A percentile compares a stretch with the other conserved stretches of the same genome.
These are phyloP conservation scores for Apis mellifera DNA, from an alignment of 1,140 invertebrate genomes.

Conservation along the genomic window DNA sequence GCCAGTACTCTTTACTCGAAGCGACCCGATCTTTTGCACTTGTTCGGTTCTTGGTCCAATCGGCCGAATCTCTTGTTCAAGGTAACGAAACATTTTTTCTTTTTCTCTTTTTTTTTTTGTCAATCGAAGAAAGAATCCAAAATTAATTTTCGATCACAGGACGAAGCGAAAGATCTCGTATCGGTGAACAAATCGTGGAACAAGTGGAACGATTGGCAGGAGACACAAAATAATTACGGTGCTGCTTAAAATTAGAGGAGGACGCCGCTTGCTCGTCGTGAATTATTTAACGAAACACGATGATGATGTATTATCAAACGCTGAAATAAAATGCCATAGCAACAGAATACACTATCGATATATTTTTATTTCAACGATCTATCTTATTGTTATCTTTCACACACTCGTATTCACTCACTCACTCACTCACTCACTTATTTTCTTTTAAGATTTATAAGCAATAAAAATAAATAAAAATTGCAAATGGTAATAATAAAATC, in stretches of 20 bases:
- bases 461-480: not conserved
- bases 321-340: not conserved
- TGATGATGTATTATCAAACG: not conserved
- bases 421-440: not conserved
- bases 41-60: constrained; percentile 81
- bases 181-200: constrained; percentile 69
- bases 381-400: not conserved
- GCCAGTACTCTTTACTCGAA: constrained; percentile 76
- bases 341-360: not conserved
- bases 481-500: not conserved
- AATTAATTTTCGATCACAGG: constrained; percentile 52
- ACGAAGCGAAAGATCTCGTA: constrained; percentile 63
- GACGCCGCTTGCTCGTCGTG: not conserved
- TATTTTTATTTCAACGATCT: not conserved
- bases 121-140: not conserved
- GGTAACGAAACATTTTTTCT: constrained; percentile 64
- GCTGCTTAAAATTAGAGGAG: not conserved
- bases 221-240: constrained; percentile 21
- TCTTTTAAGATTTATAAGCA: too few relatives aligned
- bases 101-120: not conserved
- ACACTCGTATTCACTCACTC: too few relatives aligned
- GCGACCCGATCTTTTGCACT: constrained; percentile 78
- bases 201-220: constrained; percentile 68
- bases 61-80: constrained; percentile 81
- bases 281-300: not conserved